Conservation (phyloP, 35 echinoderm and acorn worm genomes). For the Ophioderma brevispina region DNA sequence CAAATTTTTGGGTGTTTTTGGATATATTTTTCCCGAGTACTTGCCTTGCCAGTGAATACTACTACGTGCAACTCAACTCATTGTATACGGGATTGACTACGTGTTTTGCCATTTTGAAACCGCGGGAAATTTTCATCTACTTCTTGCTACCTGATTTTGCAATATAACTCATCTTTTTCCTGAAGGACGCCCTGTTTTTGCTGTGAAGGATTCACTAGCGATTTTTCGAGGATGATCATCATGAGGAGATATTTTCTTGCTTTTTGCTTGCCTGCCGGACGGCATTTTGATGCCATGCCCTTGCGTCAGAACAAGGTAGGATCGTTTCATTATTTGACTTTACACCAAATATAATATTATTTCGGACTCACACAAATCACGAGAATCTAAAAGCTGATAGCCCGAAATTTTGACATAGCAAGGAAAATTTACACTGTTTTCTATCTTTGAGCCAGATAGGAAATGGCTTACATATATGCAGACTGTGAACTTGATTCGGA, state of each 20-base stretch:
- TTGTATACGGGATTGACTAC: background rate
- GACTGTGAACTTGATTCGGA: background rate
- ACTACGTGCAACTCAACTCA: background rate
- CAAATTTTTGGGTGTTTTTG: background rate
- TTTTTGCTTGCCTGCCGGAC: background rate
- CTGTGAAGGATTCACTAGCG: constrained; percentile 6
- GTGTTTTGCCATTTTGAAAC: background rate
- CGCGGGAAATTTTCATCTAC: background rate
- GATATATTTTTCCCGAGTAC: background rate
- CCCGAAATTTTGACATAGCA: background rate
- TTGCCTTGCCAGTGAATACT: background rate
- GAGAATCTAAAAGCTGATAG: background rate
- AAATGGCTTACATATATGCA: background rate
- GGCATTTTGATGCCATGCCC: constrained; percentile 20
- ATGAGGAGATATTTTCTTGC: constrained; percentile 7
- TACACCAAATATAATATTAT: background rate
- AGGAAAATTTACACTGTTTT: background rate
- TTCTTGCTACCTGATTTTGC: background rate
- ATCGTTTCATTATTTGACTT: constrained; percentile 17
- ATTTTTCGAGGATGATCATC: constrained; percentile 27
- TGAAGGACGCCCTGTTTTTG: background rate
- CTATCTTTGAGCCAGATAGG: background rate
- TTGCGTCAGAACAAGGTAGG: constrained; percentile 38
- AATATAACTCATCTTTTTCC: background rate
- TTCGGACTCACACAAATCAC: background rate